phyloP scores from a whole-genome alignment of 2,113 vertebrate species.

The Clarias magur region DNA sequence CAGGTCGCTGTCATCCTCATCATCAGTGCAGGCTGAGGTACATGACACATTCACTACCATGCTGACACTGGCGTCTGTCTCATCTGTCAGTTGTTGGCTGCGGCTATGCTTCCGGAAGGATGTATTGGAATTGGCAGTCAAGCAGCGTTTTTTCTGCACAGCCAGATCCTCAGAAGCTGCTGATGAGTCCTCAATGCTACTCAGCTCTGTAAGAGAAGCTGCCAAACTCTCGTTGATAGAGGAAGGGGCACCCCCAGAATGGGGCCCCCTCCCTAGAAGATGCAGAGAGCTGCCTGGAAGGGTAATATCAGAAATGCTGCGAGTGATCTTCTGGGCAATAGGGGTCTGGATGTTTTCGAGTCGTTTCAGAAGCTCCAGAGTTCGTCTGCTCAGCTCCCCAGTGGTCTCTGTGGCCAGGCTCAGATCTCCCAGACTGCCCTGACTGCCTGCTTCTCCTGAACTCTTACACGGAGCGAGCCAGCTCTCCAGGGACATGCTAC shows the following conservation, averaged over 20 bases:
- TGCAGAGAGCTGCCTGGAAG: conserved; percentile 81
- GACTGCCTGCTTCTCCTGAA: conserved; percentile 78
- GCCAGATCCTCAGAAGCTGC: conserved; percentile 87
- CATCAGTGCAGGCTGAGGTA: conserved; percentile 90
- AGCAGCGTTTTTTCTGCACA: conserved; percentile 78
- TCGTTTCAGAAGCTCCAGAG: conserved; percentile 90
- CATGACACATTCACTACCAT: conserved; percentile 98
- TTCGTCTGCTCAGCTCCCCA: conserved; percentile 91
- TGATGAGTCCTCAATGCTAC: conserved; percentile 90
- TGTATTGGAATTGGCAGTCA: conserved; percentile 74
- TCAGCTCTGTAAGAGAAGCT: conserved; percentile 88
- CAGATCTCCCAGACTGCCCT: conserved; percentile 77
- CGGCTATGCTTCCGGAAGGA: conserved; percentile 78
- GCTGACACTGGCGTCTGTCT: conserved; percentile 89
- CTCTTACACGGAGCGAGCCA: conserved; percentile 82
- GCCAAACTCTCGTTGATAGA: conserved; percentile 85
- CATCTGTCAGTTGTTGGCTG: conserved; percentile 72
- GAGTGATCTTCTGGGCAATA: conserved; percentile 85
- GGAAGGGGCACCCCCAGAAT: conserved; percentile 68
- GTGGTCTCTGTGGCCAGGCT: conserved; percentile 68
- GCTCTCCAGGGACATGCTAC: conserved; percentile 88
- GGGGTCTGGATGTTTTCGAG: conserved; percentile 94
- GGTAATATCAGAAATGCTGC: conserved; percentile 90
- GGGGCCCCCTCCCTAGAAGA: conserved; percentile 61
- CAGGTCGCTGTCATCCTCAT: conserved; percentile 96